Percentiles rank a stretch among this genome's conserved stretches.
phyloP scores from a whole-genome alignment of 2,797 vertebrate genomes.

The Enteromius paludinosus region DNA sequence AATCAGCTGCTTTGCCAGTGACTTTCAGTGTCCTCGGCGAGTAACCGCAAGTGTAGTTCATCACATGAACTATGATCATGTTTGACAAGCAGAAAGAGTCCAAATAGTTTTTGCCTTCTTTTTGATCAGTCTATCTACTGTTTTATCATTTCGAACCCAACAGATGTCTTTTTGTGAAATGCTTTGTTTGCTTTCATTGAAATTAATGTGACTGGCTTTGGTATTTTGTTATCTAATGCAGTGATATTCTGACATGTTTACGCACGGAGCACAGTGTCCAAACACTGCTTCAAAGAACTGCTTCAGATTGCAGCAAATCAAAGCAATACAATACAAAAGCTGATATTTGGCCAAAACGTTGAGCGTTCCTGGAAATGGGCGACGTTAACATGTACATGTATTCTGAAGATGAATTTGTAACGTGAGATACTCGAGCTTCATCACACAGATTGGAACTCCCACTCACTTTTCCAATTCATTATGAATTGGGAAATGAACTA shows the following conservation, averaged over 20 bases:
- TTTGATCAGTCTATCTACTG: constrained; percentile 37
- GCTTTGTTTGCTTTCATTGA: constrained; percentile 22
- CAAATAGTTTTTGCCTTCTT: constrained; percentile 26
- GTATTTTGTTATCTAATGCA: constrained; percentile 31
- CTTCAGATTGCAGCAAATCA: constrained; percentile 13
- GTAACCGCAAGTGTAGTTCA: constrained; percentile 24
- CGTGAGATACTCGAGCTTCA: constrained; percentile 5
- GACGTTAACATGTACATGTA: not conserved
- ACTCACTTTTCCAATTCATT: not conserved
- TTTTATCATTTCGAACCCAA: constrained; percentile 10
- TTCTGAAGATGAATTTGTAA: constrained; percentile 32
- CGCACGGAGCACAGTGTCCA: constrained; percentile 14
- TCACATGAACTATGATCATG: constrained; percentile 21
- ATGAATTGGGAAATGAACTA: not conserved
- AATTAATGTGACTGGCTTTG: constrained; percentile 22
- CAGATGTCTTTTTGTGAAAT: constrained; percentile 28
- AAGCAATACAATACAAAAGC: constrained; percentile 5
- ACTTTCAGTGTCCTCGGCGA: constrained; percentile 22
- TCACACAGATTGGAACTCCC: not conserved
- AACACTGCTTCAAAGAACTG: constrained; percentile 22
- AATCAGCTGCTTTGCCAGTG: constrained; percentile 18
- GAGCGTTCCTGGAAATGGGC: constrained; percentile 18
- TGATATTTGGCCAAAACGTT: constrained; percentile 11
- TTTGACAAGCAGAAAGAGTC: constrained; percentile 31
- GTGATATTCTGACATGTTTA: constrained; percentile 27